Evolutionary conservation across 2,888 invertebrate genomes (phyloP).

Genomic region (Pristionchus entomophagus): DNA sequence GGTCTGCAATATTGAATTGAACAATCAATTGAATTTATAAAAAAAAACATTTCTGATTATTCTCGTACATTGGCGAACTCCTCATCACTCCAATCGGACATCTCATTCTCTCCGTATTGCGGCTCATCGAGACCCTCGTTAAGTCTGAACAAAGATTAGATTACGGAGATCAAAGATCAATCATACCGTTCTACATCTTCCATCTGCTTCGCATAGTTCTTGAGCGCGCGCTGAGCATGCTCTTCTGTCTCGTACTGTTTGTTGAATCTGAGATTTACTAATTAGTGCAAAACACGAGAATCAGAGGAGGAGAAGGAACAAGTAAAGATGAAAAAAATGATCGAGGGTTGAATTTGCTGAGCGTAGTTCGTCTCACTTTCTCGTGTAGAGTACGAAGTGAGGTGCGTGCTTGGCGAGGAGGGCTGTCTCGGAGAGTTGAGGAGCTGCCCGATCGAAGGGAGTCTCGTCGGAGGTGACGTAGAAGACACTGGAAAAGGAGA

Average conservation of each 20-base stretch:
- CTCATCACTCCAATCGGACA: conserved; percentile 72
- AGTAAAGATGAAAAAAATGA: no score
- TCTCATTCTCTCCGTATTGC: conserved; percentile 69
- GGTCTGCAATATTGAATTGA: conserved; percentile 53
- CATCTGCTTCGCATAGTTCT: conserved; percentile 23
- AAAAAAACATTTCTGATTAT: no score
- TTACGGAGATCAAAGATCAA: neutral
- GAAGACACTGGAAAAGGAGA: neutral
- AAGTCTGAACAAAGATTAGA: neutral
- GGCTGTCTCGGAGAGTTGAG: neutral
- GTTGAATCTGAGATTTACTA: conserved; percentile 12
- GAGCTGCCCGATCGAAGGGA: neutral
- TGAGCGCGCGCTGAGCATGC: neutral
- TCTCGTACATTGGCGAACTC: conserved; percentile 66
- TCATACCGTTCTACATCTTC: neutral
- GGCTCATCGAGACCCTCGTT: neutral
- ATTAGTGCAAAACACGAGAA: no score
- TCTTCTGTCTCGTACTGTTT: conserved; percentile 7
- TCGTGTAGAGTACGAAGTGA: conserved; percentile 3
- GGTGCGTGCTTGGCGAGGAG: conserved; percentile 22
- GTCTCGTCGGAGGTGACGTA: neutral
- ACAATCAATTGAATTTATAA: no score
- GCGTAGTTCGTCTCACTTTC: no score
- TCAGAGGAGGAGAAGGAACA: no score
- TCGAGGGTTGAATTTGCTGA: no score